Percentiles rank a stretch among this genome's conserved stretches.
These are phyloP conservation scores for Meghimatium bilineatum DNA, from an alignment of 2,888 invertebrate species.

Conservation along the genomic window DNA sequence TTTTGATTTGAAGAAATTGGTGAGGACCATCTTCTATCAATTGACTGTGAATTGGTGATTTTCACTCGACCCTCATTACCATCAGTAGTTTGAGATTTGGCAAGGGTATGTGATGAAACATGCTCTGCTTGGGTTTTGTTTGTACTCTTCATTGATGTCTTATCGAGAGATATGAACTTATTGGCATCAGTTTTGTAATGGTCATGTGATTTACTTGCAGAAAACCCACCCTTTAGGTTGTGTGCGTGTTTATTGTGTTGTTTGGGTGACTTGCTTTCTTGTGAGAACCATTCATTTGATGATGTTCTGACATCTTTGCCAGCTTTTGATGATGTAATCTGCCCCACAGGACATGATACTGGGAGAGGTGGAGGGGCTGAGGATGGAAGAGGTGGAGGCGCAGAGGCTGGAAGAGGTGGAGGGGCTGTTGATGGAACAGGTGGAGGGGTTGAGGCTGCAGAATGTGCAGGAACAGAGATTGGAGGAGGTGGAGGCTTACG, in stretches of 20 bases:
- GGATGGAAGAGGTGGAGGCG: slow-evolving; percentile 30
- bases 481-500: slow-evolving; percentile 19
- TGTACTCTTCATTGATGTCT: not conserved
- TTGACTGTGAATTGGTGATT: not conserved
- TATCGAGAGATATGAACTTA: not conserved
- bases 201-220: not conserved
- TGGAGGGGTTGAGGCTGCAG: slow-evolving; percentile 30
- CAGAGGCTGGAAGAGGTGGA: slow-evolving; percentile 8
- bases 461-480: slow-evolving; percentile 23
- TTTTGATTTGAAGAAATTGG: not conserved
- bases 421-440: slow-evolving; percentile 2
- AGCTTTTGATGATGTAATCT: not conserved
- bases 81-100: slow-evolving; percentile 19
- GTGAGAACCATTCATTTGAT: slow-evolving; percentile 1
- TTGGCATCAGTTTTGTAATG: not conserved
- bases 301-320: not conserved
- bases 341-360: not conserved
- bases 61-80: not conserved
- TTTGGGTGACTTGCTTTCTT: not conserved
- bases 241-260: not conserved
- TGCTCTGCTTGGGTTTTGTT: not conserved
- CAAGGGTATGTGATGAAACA: not conserved
- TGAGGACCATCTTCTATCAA: slow-evolving; percentile 33
- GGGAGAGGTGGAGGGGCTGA: not conserved
- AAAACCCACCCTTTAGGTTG: not conserved